These are phyloP conservation scores for Acromyrmex heyeri DNA, from an alignment of 1,140 invertebrate species.

Conservation along the genomic window DNA sequence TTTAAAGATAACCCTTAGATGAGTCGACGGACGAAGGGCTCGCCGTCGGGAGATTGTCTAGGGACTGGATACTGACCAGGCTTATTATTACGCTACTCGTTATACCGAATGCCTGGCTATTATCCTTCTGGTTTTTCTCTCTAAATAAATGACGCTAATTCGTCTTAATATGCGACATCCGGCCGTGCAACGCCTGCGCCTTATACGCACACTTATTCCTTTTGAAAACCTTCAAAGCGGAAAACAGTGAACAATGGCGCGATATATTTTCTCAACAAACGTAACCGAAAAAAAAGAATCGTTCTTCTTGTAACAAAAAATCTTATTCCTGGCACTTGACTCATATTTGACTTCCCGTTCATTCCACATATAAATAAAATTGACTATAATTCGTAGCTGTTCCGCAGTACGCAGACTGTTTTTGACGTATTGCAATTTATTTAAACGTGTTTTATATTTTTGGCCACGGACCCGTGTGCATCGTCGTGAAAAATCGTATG, in stretches of 20 bases:
- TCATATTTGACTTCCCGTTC: not conserved
- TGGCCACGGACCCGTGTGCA: not conserved
- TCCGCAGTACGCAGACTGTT: not conserved
- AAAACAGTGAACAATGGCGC: not conserved
- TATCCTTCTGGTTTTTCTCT: slow-evolving; percentile 78
- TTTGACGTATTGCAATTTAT: slow-evolving; percentile 37
- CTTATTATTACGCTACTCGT: slow-evolving; percentile 75
- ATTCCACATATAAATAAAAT: slow-evolving; percentile 35
- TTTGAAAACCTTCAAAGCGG: slow-evolving; percentile 62
- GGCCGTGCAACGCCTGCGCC: slow-evolving; percentile 64
- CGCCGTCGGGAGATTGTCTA: not conserved
- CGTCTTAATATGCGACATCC: slow-evolving; percentile 78
- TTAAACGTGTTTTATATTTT: slow-evolving; percentile 28
- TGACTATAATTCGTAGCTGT: not conserved
- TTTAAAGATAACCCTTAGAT: slow-evolving; percentile 48
- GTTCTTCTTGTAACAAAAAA: not conserved
- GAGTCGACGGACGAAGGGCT: slow-evolving; percentile 23
- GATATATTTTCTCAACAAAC: not conserved
- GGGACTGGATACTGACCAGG: slow-evolving; percentile 51
- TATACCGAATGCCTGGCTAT: slow-evolving; percentile 63
- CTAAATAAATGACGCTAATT: slow-evolving; percentile 81
- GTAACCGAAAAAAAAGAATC: not conserved
- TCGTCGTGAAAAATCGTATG: slow-evolving; percentile 27
- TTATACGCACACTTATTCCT: slow-evolving; percentile 60
- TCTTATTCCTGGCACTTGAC: not conserved